Evolutionary conservation across 2,113 vertebrate species (phyloP).

Genomic region (Silurus meridionalis): DNA sequence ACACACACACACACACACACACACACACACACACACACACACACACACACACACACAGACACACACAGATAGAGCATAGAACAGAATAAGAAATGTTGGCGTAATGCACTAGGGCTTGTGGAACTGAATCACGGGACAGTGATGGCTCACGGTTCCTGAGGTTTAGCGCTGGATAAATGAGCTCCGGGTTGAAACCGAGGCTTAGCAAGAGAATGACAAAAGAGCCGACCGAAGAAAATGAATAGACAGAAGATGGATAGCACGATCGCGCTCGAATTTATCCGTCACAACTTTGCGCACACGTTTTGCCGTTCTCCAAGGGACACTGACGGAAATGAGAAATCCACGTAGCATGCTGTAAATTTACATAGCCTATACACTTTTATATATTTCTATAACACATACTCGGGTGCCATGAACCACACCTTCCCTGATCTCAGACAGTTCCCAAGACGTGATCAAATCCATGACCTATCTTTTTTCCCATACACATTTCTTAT

Average conservation of each 20-base stretch:
- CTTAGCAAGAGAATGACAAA: constrained; percentile 28
- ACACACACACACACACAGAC: constrained; percentile 20
- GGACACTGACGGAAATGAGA: not conserved
- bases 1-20: constrained; percentile 7
- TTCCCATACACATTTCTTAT: not conserved
- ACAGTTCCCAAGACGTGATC: not conserved
- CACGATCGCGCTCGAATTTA: constrained; percentile 2
- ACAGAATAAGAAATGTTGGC: constrained; percentile 19
- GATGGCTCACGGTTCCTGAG: constrained; percentile 14
- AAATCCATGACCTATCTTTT: too few relatives aligned
- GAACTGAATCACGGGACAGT: constrained; percentile 34
- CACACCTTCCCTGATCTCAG: not conserved
- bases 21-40: constrained; percentile 10
- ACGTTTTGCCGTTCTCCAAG: not conserved
- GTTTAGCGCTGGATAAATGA: constrained; percentile 36
- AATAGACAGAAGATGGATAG: constrained; percentile 28
- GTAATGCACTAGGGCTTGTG: constrained; percentile 16
- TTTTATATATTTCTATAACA: not conserved
- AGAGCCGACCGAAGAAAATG: constrained; percentile 1
- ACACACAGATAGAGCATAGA: not conserved
- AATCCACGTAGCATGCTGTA: not conserved
- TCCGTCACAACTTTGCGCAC: constrained; percentile 17
- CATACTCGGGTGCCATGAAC: not conserved
- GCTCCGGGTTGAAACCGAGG: constrained; percentile 20
- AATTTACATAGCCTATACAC: not conserved